Conservation (phyloP, 2,797 vertebrate genomes). For the Sparus aurata region DNA sequence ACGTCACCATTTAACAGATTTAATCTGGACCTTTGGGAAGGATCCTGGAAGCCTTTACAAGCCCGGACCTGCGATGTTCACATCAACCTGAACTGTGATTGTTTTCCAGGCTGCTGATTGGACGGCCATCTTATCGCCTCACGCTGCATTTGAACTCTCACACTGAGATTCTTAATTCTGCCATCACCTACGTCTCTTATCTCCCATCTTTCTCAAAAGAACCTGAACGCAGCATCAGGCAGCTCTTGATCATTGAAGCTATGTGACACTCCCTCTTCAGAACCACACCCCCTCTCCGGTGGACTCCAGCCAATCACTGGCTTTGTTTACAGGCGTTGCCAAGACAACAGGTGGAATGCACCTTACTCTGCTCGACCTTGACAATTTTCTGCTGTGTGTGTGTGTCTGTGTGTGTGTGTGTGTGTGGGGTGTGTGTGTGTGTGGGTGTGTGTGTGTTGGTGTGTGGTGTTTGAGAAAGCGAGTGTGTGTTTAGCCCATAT, state of each 20-base stretch:
- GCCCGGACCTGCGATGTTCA: neutral
- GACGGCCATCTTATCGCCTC: neutral
- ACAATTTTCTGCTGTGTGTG: neutral
- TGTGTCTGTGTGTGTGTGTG: constrained; percentile 14
- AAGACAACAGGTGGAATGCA: constrained; percentile 53
- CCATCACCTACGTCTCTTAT: neutral
- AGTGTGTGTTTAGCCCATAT: too few relatives aligned
- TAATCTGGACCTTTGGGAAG: neutral
- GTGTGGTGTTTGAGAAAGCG: neutral
- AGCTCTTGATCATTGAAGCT: neutral
- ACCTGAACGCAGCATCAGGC: constrained; percentile 37
- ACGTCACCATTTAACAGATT: neutral
- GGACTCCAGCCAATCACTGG: constrained; percentile 32
- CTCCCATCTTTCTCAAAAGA: neutral
- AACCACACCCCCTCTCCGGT: neutral
- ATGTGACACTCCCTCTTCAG: constrained; percentile 8
- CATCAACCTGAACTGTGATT: neutral
- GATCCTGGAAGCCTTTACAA: neutral
- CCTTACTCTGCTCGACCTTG: constrained; percentile 56
- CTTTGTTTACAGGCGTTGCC: constrained; percentile 56
- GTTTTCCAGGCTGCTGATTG: too few relatives aligned
- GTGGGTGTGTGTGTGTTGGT: neutral
- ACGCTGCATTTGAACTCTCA: neutral
- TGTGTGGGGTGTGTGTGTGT: constrained; percentile 11
- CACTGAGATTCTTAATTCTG: neutral